phyloP scores from a whole-genome alignment of 64 coral and sea anemone genomes.

The Stichodactyla mertensii region DNA sequence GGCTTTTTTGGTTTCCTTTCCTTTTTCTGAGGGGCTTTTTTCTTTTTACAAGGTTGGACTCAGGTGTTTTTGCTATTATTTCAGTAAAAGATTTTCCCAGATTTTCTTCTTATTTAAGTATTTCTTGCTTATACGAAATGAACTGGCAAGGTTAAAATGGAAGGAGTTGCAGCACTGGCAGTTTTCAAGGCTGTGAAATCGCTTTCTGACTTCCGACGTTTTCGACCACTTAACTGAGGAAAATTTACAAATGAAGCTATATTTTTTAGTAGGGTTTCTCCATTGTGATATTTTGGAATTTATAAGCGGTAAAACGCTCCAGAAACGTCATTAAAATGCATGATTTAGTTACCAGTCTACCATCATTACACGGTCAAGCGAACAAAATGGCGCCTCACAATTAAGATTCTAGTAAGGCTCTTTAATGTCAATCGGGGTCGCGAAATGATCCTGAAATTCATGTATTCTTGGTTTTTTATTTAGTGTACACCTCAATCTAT shows the following conservation, averaged over 20 bases:
- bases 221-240: neutral
- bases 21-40: neutral
- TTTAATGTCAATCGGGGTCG: no score
- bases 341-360: no score
- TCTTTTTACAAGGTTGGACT: neutral
- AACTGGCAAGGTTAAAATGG: neutral
- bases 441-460: no score
- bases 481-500: no score
- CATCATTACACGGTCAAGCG: no score
- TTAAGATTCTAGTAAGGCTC: no score
- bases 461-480: no score
- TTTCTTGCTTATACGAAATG: neutral
- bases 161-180: neutral
- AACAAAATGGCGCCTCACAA: no score
- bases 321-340: no score
- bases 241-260: neutral
- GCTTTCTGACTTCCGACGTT: neutral
- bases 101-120: neutral
- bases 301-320: no score
- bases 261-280: neutral
- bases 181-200: neutral
- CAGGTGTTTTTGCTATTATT: neutral
- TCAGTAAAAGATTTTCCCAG: neutral
- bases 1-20: neutral
- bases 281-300: neutral